Conservation (phyloP, 1,140 invertebrate genomes). For the Copidosoma floridanum region DNA sequence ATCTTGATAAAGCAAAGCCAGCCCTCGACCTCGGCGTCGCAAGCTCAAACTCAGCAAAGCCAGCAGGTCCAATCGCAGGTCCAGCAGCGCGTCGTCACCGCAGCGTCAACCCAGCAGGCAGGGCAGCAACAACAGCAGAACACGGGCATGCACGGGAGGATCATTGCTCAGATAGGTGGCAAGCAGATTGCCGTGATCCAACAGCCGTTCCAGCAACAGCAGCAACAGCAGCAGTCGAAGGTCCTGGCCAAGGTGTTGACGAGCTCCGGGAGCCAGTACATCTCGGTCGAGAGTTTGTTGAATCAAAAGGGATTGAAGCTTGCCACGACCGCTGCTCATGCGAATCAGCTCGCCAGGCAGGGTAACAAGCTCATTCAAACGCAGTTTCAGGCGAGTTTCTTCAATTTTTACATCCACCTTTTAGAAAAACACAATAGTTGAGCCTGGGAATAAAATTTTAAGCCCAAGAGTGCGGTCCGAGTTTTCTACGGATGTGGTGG, state of each 20-base stretch:
- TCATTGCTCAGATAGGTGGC: slow-evolving; percentile 55
- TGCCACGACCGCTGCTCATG: slow-evolving; percentile 44
- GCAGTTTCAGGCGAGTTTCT: slow-evolving; percentile 50
- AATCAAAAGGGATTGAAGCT: slow-evolving; percentile 61
- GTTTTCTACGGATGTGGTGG: too few species aligned
- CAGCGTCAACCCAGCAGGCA: slow-evolving; percentile 35
- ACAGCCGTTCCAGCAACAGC: slow-evolving; percentile 47
- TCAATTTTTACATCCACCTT: too few species aligned
- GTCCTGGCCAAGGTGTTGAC: slow-evolving; percentile 63
- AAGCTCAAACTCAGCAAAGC: slow-evolving; percentile 43
- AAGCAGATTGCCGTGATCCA: slow-evolving; percentile 55
- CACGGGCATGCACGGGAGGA: slow-evolving; percentile 52
- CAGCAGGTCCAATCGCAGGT: slow-evolving; percentile 36
- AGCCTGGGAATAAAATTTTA: too few species aligned
- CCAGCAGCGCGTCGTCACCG: slow-evolving; percentile 32
- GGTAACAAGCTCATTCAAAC: slow-evolving; percentile 53
- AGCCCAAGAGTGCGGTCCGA: too few species aligned
- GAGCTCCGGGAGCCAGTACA: slow-evolving; percentile 62
- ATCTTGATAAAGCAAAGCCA: slow-evolving; percentile 56
- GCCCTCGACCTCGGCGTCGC: slow-evolving; percentile 44
- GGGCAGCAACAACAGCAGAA: slow-evolving; percentile 38
- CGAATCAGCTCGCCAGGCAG: slow-evolving; percentile 49
- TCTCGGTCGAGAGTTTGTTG: slow-evolving; percentile 67
- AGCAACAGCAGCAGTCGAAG: slow-evolving; percentile 48
- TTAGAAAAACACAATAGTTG: too few species aligned